phyloP scores from a whole-genome alignment of 2,888 invertebrate species.

The Patella pellucida region DNA sequence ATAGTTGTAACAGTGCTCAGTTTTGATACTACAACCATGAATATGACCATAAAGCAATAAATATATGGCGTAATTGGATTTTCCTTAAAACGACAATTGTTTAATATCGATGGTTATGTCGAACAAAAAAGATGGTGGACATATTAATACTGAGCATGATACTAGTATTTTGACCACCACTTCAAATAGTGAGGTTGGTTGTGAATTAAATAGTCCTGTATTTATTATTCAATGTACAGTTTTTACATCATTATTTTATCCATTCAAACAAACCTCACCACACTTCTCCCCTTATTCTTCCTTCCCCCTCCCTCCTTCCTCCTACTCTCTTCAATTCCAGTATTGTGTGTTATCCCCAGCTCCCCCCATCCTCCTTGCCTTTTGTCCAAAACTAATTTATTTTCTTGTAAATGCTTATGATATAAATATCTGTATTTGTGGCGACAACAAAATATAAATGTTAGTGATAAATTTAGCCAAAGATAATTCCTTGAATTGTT shows the following conservation, averaged over 20 bases:
- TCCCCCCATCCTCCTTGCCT: background rate
- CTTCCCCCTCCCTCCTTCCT: background rate
- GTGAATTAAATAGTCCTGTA: background rate
- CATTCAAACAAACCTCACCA: slow-evolving; percentile 1
- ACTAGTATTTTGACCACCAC: background rate
- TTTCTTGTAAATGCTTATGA: slow-evolving; percentile 5
- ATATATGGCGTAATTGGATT: too few relatives aligned
- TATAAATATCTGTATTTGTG: slow-evolving; percentile 12
- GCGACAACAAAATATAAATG: slow-evolving; percentile 7
- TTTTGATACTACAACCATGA: too few relatives aligned
- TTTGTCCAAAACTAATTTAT: slow-evolving; percentile 8
- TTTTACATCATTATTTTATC: slow-evolving; percentile 13
- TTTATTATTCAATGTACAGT: slow-evolving; percentile 6
- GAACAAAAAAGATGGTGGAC: too few relatives aligned
- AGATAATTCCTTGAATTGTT: slow-evolving; percentile 7
- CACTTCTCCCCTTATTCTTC: background rate
- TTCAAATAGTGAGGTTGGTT: slow-evolving; percentile 1
- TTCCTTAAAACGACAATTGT: too few relatives aligned
- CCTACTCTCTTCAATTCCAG: background rate
- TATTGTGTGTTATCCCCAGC: background rate
- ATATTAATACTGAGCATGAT: too few relatives aligned
- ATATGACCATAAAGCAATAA: too few relatives aligned
- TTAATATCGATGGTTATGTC: too few relatives aligned
- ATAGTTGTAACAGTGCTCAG: too few relatives aligned
- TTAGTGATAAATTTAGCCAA: slow-evolving; percentile 11